These are phyloP conservation scores for Danio albolineatus DNA, from an alignment of 2,797 vertebrate species.

Conservation along the genomic window DNA sequence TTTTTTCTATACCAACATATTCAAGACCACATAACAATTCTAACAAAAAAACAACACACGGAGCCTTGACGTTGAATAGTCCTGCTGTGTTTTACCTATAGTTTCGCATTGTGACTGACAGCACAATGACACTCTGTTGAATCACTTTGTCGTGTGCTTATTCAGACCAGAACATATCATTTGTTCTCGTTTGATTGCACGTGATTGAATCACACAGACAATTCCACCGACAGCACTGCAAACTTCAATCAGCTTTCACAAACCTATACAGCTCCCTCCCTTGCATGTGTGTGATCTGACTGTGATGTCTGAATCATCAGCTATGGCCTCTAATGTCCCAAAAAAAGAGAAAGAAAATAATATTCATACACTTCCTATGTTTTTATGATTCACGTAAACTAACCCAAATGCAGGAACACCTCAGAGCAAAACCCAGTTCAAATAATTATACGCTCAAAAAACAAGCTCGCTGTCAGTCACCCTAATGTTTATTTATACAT, in stretches of 20 bases:
- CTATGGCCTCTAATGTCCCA: slow-evolving; percentile 60
- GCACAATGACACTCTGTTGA: slow-evolving; percentile 23
- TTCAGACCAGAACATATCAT: slow-evolving; percentile 22
- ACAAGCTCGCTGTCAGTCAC: slow-evolving; percentile 61
- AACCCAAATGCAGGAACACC: slow-evolving; percentile 56
- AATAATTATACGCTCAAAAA: slow-evolving; percentile 68
- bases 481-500: slow-evolving; percentile 68
- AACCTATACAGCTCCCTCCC: slow-evolving; percentile 55
- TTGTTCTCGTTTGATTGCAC: slow-evolving; percentile 48
- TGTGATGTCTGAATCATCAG: slow-evolving; percentile 69
- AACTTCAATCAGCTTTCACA: slow-evolving; percentile 59
- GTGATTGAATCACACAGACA: slow-evolving; percentile 31
- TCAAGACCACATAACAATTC: neutral
- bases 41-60: neutral
- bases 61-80: neutral
- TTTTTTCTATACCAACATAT: neutral
- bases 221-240: slow-evolving; percentile 2
- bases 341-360: no score
- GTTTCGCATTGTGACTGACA: slow-evolving; percentile 8
- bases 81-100: neutral
- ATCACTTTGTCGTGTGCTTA: slow-evolving; percentile 21
- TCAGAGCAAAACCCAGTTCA: slow-evolving; percentile 59
- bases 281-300: slow-evolving; percentile 60
- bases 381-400: neutral
- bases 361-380: slow-evolving; percentile 13